Conservation (phyloP, 1,140 invertebrate species). For the Calephelis nemesis region DNA sequence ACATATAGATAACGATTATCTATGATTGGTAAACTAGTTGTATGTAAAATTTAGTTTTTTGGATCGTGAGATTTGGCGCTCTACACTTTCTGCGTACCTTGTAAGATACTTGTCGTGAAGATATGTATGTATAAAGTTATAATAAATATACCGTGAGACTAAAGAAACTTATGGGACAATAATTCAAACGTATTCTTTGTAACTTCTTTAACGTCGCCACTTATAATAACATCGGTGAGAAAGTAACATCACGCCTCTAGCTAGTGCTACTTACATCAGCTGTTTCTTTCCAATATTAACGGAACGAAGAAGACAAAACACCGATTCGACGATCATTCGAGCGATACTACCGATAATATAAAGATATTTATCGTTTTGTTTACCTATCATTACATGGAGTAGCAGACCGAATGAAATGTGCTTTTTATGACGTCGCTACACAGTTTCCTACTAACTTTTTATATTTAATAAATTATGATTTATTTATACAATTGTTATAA, state of each 20-base stretch:
- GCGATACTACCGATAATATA: slow-evolving; percentile 33
- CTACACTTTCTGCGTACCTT: no score
- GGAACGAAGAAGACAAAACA: slow-evolving; percentile 27
- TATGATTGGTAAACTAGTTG: no score
- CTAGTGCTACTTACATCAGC: slow-evolving; percentile 27
- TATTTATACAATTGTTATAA: slow-evolving; percentile 11
- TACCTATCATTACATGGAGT: slow-evolving; percentile 41
- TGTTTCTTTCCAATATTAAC: slow-evolving; percentile 27
- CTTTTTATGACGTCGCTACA: slow-evolving; percentile 31
- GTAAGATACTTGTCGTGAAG: no score
- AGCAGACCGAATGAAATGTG: slow-evolving; percentile 36
- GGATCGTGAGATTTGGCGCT: no score
- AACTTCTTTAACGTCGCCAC: slow-evolving; percentile 26
- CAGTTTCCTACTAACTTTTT: slow-evolving; percentile 3
- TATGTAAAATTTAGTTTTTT: no score
- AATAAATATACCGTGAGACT: no score
- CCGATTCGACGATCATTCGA: slow-evolving; percentile 42
- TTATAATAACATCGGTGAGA: slow-evolving; percentile 34
- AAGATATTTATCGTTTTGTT: slow-evolving; percentile 41
- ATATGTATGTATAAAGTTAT: no score
- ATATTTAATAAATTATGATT: slow-evolving; percentile 11
- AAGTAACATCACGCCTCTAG: slow-evolving; percentile 40
- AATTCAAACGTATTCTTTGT: slow-evolving; percentile 22
- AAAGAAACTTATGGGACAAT: neutral
- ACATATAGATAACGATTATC: no score